Percentiles rank a stretch among this genome's conserved stretches.
phyloP scores from a whole-genome alignment of 2,113 vertebrate genomes.

The Callocephalon fimbriatum region DNA sequence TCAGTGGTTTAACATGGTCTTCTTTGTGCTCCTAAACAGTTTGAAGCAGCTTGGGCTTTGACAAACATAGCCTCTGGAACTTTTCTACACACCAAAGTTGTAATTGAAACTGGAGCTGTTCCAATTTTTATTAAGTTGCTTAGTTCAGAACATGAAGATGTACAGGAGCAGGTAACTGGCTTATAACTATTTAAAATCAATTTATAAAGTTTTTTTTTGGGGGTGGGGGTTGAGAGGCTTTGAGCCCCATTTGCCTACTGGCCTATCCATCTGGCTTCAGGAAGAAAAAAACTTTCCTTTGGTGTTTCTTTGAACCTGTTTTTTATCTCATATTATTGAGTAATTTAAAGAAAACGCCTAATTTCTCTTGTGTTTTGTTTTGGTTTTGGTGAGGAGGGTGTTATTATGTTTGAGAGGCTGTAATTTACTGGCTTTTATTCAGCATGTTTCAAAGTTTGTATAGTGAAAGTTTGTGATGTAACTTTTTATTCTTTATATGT shows the following conservation, averaged over 20 bases:
- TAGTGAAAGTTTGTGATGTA: not conserved
- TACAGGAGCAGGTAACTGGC: constrained; percentile 90
- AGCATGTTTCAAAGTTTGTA: not conserved
- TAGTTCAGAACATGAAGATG: constrained; percentile 91
- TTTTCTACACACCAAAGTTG: constrained; percentile 92
- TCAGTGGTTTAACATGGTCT: not conserved
- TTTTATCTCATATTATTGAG: not conserved
- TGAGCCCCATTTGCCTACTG: not conserved
- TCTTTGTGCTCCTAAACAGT: constrained; percentile 71
- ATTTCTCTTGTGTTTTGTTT: not conserved
- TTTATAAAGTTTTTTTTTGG: not conserved
- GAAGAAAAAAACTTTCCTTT: not conserved
- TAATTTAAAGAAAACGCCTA: not conserved
- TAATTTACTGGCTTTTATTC: not conserved
- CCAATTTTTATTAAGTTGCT: constrained; percentile 93
- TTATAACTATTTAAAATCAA: not conserved
- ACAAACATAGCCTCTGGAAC: constrained; percentile 95
- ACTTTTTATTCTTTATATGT: not conserved
- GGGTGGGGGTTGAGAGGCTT: not conserved
- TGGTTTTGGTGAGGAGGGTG: not conserved
- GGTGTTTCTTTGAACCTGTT: not conserved
- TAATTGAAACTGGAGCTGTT: constrained; percentile 93
- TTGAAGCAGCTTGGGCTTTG: constrained; percentile 93
- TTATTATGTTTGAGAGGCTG: not conserved
- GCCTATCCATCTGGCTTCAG: not conserved